These are phyloP conservation scores for Daktulosphaira vitifoliae DNA, from an alignment of 1,140 invertebrate genomes.

Conservation along the genomic window DNA sequence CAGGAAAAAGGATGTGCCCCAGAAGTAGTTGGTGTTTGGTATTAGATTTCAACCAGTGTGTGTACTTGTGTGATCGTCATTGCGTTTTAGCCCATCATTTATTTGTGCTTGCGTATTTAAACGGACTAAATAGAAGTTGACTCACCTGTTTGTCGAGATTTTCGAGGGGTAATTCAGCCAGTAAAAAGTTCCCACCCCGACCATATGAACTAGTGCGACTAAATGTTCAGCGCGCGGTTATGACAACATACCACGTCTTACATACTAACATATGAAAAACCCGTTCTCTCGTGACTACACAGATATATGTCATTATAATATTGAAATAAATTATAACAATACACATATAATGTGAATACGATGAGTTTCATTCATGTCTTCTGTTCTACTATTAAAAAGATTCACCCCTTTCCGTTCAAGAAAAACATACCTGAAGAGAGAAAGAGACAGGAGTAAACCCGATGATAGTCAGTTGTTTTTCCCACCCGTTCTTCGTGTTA, in stretches of 20 bases:
- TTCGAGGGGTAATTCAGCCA: no score
- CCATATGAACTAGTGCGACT: no score
- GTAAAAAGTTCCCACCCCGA: no score
- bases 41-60: constrained; percentile 25
- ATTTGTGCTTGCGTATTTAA: no score
- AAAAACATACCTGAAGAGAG: neutral
- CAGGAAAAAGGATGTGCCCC: constrained; percentile 31
- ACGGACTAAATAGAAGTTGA: no score
- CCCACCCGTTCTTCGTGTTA: constrained; percentile 20
- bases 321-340: constrained; percentile 33
- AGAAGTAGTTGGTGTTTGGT: neutral
- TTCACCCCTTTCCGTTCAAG: constrained; percentile 16
- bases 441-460: constrained; percentile 1
- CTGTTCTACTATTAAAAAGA: neutral
- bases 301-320: constrained; percentile 13
- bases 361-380: constrained; percentile 12
- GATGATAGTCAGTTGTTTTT: constrained; percentile 16
- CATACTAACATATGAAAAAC: no score
- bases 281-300: constrained; percentile 14
- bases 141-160: no score
- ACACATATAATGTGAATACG: neutral
- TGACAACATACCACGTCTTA: no score
- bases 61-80: no score
- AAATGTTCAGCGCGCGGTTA: no score
- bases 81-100: no score